A percentile compares a stretch with the other conserved stretches of the same genome.
Evolutionary conservation across 2,797 vertebrate species (phyloP).

Genomic region (Mormyrus hasselquistii): DNA sequence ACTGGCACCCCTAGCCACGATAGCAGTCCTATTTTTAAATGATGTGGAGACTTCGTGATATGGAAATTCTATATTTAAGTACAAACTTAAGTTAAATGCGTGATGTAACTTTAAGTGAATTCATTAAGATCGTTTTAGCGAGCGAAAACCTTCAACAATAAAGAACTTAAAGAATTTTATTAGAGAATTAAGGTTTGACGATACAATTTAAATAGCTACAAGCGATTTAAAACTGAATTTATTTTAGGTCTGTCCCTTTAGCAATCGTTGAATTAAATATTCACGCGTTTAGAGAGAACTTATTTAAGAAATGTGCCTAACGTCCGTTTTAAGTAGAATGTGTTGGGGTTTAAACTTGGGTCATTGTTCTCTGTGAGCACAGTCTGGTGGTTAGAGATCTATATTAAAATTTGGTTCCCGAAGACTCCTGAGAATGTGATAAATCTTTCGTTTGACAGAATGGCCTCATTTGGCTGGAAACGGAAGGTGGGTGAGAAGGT

Average conservation of each 20-base stretch:
- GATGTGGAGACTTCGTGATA: not conserved
- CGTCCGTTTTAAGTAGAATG: not conserved
- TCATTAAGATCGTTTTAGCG: not conserved
- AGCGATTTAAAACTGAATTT: not conserved
- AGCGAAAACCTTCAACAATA: not conserved
- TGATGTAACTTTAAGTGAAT: not conserved
- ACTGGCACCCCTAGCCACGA: not conserved
- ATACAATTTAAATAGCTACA: not conserved
- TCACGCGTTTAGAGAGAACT: not conserved
- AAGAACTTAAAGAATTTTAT: not conserved
- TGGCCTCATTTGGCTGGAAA: constrained; percentile 97
- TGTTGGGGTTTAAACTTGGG: not conserved
- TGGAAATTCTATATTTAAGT: not conserved
- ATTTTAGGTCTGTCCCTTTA: not conserved
- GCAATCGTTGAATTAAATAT: not conserved
- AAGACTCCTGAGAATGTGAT: not conserved
- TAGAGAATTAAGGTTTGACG: not conserved
- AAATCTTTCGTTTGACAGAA: constrained; percentile 41
- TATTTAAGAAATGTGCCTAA: not conserved
- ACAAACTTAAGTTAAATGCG: not conserved
- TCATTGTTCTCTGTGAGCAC: not conserved
- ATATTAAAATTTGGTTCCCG: not conserved
- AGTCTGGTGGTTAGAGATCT: not conserved
- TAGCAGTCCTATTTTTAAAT: not conserved
- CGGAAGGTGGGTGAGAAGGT: constrained; percentile 88